A percentile compares a stretch with the other conserved stretches of the same genome.
Conservation (phyloP, 2,797 vertebrate species). For the Clarias fuscus region DNA sequence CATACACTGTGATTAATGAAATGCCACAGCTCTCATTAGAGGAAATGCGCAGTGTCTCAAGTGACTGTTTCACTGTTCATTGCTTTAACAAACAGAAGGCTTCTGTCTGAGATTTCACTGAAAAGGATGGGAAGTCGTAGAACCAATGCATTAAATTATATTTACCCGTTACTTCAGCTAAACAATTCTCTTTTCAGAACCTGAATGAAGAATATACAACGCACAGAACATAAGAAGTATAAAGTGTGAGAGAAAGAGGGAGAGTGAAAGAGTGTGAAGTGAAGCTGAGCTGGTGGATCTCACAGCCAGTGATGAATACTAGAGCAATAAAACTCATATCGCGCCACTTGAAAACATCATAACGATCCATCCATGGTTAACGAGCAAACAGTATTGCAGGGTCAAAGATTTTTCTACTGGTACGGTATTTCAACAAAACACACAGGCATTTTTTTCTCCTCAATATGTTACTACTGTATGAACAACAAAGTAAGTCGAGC, state of each 20-base stretch:
- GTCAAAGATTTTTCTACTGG: neutral
- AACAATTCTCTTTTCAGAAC: neutral
- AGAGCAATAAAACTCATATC: neutral
- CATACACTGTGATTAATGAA: conserved; percentile 42
- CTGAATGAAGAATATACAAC: neutral
- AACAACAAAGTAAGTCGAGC: neutral
- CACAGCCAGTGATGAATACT: neutral
- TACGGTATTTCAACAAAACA: neutral
- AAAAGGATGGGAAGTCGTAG: neutral
- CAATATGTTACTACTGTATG: neutral
- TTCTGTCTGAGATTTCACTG: conserved; percentile 14
- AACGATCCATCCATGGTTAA: neutral
- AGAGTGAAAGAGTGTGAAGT: too few relatives aligned
- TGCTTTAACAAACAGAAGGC: conserved; percentile 27
- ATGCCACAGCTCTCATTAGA: conserved; percentile 30
- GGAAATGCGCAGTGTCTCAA: conserved; percentile 16
- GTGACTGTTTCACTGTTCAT: conserved; percentile 37
- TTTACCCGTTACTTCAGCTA: conserved; percentile 20
- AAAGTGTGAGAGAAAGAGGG: too few relatives aligned
- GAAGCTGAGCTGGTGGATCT: neutral
- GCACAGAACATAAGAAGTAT: neutral
- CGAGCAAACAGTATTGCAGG: neutral
- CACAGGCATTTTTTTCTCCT: neutral
- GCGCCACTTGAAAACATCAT: neutral
- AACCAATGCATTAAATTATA: neutral